These are phyloP conservation scores for Schizopygopsis malacanthus DNA, from an alignment of 2,797 vertebrate species.

Conservation along the genomic window DNA sequence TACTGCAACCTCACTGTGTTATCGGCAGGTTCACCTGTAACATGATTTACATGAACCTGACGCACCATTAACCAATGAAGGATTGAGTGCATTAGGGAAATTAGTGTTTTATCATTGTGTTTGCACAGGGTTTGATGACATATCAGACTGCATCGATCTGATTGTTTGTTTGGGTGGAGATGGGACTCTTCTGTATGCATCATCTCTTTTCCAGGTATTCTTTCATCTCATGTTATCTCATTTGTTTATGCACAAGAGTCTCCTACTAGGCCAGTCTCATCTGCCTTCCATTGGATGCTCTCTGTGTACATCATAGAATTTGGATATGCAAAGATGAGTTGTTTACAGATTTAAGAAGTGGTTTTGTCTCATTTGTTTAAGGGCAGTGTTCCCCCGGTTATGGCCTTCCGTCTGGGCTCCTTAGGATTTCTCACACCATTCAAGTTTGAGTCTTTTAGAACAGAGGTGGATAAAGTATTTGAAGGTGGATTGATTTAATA, in stretches of 20 bases:
- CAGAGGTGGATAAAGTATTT: constrained; percentile 83
- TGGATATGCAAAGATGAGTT: constrained; percentile 28
- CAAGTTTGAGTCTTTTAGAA: constrained; percentile 84
- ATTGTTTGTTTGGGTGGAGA: constrained; percentile 86
- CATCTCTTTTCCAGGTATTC: constrained; percentile 83
- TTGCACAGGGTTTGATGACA: constrained; percentile 80
- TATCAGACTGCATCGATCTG: constrained; percentile 83
- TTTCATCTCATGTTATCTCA: not conserved
- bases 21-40: not conserved
- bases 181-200: constrained; percentile 83
- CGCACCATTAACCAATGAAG: constrained; percentile 14
- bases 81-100: constrained; percentile 11
- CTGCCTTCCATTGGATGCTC: not conserved
- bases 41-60: not conserved
- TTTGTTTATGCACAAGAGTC: not conserved
- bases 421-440: constrained; percentile 84
- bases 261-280: not conserved
- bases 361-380: constrained; percentile 48
- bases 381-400: constrained; percentile 83
- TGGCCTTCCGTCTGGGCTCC: constrained; percentile 85
- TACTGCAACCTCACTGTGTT: constrained; percentile 46
- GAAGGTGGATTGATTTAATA: constrained; percentile 71
- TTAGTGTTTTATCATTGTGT: not conserved
- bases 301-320: not conserved
- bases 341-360: constrained; percentile 7